A percentile compares a stretch with the other conserved stretches of the same genome.
Evolutionary conservation across 2,113 vertebrate genomes (phyloP).

Genomic region (Pteruthius melanotis): DNA sequence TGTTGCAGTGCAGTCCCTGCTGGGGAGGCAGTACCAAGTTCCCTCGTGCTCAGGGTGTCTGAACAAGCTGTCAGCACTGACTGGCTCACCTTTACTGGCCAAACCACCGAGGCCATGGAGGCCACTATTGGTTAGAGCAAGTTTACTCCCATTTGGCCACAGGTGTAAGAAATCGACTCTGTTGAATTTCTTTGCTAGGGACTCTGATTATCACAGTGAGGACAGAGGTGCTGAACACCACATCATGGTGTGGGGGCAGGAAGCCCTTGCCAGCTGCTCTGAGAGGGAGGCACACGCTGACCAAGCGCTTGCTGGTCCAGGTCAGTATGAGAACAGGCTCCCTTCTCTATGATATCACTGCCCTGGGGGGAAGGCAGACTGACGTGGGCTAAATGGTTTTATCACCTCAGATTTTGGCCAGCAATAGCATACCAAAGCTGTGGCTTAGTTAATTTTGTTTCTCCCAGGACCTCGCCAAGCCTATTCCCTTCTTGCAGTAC

Average conservation of each 20-base stretch:
- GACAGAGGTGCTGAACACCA: conserved; percentile 26
- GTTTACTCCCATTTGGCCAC: not conserved
- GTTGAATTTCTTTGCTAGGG: conserved; percentile 38
- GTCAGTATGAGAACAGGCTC: conserved; percentile 3
- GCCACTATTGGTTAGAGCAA: not conserved
- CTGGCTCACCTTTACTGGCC: not conserved
- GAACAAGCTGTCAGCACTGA: not conserved
- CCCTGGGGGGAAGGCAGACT: not conserved
- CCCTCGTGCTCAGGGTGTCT: not conserved
- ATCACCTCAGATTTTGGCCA: not conserved
- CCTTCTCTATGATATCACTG: not conserved
- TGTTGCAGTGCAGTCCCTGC: not conserved
- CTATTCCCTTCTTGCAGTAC: not conserved
- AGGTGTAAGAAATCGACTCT: not conserved
- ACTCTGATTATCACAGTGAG: conserved; percentile 44
- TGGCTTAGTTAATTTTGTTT: not conserved
- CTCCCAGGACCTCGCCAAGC: not conserved
- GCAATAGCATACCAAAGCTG: not conserved
- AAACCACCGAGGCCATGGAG: not conserved
- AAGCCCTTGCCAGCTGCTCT: conserved; percentile 18
- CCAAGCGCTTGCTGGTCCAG: conserved; percentile 61
- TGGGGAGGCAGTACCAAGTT: not conserved
- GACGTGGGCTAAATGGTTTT: not conserved
- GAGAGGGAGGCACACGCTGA: conserved; percentile 12
- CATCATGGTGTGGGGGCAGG: not conserved